Evolutionary conservation across 2,888 invertebrate species (phyloP).

Genomic region (Cephus rjabovi): DNA sequence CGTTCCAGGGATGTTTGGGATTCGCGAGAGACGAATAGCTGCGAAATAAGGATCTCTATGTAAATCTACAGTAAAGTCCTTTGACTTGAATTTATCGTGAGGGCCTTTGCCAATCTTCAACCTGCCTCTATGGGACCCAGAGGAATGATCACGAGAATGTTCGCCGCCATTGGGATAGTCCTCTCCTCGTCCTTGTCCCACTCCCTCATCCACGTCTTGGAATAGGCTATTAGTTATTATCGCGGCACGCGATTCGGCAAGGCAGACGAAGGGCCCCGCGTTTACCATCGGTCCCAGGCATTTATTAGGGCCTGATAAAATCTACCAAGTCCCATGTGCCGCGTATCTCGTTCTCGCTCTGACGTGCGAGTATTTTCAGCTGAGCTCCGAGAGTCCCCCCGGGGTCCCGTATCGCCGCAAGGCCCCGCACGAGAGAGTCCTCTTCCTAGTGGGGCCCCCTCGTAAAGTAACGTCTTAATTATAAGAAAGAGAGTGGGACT

Average conservation of each 20-base stretch:
- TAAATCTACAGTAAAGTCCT: conserved; percentile 38
- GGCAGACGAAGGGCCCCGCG: not conserved
- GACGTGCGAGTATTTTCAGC: not conserved
- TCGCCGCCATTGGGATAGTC: not conserved
- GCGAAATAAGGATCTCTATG: conserved; percentile 51
- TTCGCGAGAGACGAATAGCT: conserved; percentile 42
- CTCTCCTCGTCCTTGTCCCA: not conserved
- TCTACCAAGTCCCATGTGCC: not conserved
- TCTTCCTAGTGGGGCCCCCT: conserved; percentile 10
- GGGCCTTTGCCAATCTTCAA: not conserved
- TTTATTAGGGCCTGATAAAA: not conserved
- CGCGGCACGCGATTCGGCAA: not conserved
- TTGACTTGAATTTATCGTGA: conserved; percentile 40
- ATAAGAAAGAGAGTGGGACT: conserved; percentile 50
- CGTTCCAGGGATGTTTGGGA: conserved; percentile 25
- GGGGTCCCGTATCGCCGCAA: not conserved
- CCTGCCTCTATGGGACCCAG: not conserved
- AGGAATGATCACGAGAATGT: not conserved
- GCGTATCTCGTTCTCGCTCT: not conserved
- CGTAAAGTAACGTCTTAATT: conserved; percentile 62
- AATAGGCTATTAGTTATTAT: not conserved
- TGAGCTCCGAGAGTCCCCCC: not conserved
- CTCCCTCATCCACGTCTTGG: not conserved
- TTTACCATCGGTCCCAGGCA: not conserved
- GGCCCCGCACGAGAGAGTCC: not conserved